Base-by-base conservation (phyloP, 2,888 invertebrate genomes). In the Limnephilus lunatus region DNA sequence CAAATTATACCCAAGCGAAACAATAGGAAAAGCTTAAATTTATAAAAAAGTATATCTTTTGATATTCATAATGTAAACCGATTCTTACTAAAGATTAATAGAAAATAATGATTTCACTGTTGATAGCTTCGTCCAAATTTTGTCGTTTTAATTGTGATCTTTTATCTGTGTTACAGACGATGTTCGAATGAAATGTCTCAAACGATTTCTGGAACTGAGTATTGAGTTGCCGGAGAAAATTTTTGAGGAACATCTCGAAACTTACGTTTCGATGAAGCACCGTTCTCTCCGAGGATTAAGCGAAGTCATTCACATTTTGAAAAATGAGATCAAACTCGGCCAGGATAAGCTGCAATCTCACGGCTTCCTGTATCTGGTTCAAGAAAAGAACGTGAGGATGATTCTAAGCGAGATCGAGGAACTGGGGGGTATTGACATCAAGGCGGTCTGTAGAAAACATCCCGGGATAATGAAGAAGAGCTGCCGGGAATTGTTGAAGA, bases 391-490 rank as follows among this genome's bases (percentile, higher is more conserved):
- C 94, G 95, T 97, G 0, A 95, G 95, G 92, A 95, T 96, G 25
- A 96, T 97, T 81, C 94, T 97, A 3, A 94, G 95, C 11, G 96
- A 96, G 94, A 96, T 97, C 85, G 95, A 95, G 2, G 95, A 95
- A 0, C 94, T 97, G 80, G 96, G 96, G 90, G 97, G 97, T 0
- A 94, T 96, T 2, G 96, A 97, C 94, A 96, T 97, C 87, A 95
- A 95, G 91, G 95, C 96, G 25, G 96, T 96, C 68, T 95, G 97
- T 80, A 95, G 94, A 94, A 94, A 94, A 32, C 96, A 96, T 94
- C 98, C 98, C 19, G 97, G 97, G 93, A 96, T 98, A 93, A 94
- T 97, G 89, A 97, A 96, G 95, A 96, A 97, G 90, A 95, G 96
- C 89, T 96, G 96, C 92, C 96, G 96, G 92, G 95, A 97, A 31